Evolutionary conservation across 2,888 invertebrate genomes (phyloP), one percentile per base, ranked within the genome.

Genomic region (Caenorhabditis wallacei): DNA sequence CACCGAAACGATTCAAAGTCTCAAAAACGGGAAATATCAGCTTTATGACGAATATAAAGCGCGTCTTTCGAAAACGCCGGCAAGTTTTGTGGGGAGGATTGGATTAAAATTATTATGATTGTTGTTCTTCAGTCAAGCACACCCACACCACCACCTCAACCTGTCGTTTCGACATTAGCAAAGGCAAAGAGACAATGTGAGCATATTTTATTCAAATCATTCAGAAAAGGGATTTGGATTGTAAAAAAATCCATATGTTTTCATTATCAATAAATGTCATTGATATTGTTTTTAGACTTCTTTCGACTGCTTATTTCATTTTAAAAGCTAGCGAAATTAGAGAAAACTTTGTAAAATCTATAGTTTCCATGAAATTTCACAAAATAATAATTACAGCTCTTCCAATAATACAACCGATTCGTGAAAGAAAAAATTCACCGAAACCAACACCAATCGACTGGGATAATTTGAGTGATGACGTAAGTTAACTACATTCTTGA

Each of bases 121-220:
- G 78, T 78, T 78, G 54, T 78, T 78, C 78, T 78, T 37, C 78
- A 78, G 78, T 78, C 78, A 78, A 78, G 78, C 78, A 78, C 78
- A 69, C 54, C 78, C 2, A 69, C 78, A 59, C 71, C 66, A 63
- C 57, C 71, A 22, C 80, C 80, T 20, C 71, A 80, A 68, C 80
- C 80, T 54, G 68, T 80, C 46, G 72, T 80, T 61, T 80, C 80
- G 16, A 51, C 72, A 46, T 18, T 61, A 10, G 61, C 72, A 7
- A 72, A 72, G 61, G 51, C 54, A 5, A 80, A 71, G 30, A 72
- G 71, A 68, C 57, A 80, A 59, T 72, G 80, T 80, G 35, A 74
- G 61, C 20, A 40, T 43, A 18, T 43, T 10, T 43, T 40, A n/a
- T 40, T 54, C 8, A 3, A 24, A 7, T 24, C 2, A 13, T 24